A percentile compares a stretch with the other conserved stretches of the same genome.
Conservation (phyloP, 2,888 invertebrate species). For the Polia nebulosa region DNA sequence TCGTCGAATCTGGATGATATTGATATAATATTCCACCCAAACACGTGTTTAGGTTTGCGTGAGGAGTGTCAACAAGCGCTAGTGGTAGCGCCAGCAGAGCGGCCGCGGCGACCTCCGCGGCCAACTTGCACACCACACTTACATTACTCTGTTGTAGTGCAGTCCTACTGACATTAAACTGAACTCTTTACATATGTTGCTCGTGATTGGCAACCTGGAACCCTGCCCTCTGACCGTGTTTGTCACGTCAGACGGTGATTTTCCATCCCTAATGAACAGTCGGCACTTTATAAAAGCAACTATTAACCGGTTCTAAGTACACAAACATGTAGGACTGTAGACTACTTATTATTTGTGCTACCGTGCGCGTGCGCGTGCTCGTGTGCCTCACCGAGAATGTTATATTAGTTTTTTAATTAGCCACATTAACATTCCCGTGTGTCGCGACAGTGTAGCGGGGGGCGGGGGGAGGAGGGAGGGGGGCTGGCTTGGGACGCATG, state of each 20-base stretch:
- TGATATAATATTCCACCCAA: not conserved
- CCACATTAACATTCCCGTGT: conserved; percentile 34
- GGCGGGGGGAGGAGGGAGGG: not conserved
- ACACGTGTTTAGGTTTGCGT: too few relatives aligned
- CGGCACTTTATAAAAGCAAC: not conserved
- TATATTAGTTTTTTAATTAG: conserved; percentile 39
- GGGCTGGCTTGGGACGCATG: not conserved
- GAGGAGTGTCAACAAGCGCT: too few relatives aligned
- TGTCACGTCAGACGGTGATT: not conserved
- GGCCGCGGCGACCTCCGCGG: too few relatives aligned
- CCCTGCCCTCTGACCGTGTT: not conserved
- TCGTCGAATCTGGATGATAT: not conserved
- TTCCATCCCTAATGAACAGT: not conserved
- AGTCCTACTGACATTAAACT: too few relatives aligned
- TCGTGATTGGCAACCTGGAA: not conserved
- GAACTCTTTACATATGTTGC: not conserved
- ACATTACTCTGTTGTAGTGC: too few relatives aligned
- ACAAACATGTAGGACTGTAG: conserved; percentile 2
- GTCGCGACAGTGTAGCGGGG: conserved; percentile 1
- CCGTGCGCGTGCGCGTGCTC: not conserved
- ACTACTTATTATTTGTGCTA: not conserved
- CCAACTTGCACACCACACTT: too few relatives aligned
- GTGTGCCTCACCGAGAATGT: conserved; percentile 6
- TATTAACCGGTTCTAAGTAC: not conserved
- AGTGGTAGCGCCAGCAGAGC: too few relatives aligned